Evolutionary conservation across 2,113 vertebrate species (phyloP).

Genomic region (Trochalopteron elliotii): DNA sequence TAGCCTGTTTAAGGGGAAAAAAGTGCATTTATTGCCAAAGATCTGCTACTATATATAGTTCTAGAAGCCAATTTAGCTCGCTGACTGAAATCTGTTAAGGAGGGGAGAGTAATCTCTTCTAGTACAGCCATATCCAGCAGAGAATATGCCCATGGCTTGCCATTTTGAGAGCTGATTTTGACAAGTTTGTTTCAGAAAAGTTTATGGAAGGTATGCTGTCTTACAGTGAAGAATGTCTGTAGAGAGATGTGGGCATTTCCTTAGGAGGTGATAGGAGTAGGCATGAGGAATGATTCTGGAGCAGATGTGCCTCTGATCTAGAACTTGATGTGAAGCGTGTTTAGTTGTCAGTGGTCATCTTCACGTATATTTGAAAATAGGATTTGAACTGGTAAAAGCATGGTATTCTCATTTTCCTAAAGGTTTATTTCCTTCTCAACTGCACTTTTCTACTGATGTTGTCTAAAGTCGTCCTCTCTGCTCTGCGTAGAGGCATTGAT

Average conservation of each 20-base stretch:
- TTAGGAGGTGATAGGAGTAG: background rate
- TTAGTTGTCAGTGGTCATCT: background rate
- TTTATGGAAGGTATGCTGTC: background rate
- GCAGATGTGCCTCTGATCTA: background rate
- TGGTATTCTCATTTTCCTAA: background rate
- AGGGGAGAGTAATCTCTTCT: background rate
- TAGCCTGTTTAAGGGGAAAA: constrained; percentile 25
- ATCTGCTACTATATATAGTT: background rate
- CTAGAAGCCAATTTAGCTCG: background rate
- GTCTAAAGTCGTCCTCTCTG: background rate
- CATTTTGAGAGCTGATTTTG: background rate
- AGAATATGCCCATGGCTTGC: background rate
- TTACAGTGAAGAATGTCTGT: background rate
- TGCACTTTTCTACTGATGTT: background rate
- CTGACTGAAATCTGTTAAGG: background rate
- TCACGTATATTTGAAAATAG: background rate
- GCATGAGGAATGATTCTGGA: background rate
- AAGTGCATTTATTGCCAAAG: constrained; percentile 11
- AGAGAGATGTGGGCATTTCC: background rate
- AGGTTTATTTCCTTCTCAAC: background rate
- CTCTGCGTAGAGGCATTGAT: background rate
- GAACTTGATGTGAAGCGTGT: background rate
- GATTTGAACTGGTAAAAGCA: background rate
- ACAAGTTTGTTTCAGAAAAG: background rate
- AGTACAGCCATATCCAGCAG: background rate